These are phyloP conservation scores for Pangasius larnaudii DNA, from an alignment of 2,797 vertebrate genomes.

Conservation along the genomic window DNA sequence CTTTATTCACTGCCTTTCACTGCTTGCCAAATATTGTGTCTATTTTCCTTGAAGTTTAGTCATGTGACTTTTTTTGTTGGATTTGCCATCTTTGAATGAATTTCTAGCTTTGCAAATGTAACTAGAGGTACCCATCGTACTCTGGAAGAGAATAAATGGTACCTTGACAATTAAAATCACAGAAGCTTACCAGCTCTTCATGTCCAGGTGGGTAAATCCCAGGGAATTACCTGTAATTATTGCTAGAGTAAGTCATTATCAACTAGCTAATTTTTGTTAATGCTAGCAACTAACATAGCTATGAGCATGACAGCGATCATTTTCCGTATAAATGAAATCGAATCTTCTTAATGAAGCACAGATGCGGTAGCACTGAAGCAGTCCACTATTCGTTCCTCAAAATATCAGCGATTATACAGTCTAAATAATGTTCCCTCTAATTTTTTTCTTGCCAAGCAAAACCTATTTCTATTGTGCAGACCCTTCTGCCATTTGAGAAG, in stretches of 20 bases:
- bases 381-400: background rate
- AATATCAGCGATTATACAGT: background rate
- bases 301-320: background rate
- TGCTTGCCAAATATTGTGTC: background rate
- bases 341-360: background rate
- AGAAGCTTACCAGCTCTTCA: background rate
- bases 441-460: background rate
- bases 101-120: background rate
- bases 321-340: background rate
- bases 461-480: background rate
- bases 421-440: background rate
- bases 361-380: background rate
- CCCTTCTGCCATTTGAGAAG: too few species aligned
- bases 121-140: background rate
- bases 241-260: background rate
- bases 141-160: background rate
- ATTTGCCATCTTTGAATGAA: background rate
- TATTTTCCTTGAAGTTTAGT: background rate
- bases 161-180: background rate
- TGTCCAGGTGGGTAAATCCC: background rate
- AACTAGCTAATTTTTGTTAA: background rate
- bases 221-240: background rate
- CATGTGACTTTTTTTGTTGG: background rate
- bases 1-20: background rate
- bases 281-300: background rate